Percentiles rank a stretch among this genome's conserved stretches.
These are phyloP conservation scores for Chironex yamaguchii DNA, from an alignment of 30 jellyfish, hydroid and myxozoan species.

Conservation along the genomic window DNA sequence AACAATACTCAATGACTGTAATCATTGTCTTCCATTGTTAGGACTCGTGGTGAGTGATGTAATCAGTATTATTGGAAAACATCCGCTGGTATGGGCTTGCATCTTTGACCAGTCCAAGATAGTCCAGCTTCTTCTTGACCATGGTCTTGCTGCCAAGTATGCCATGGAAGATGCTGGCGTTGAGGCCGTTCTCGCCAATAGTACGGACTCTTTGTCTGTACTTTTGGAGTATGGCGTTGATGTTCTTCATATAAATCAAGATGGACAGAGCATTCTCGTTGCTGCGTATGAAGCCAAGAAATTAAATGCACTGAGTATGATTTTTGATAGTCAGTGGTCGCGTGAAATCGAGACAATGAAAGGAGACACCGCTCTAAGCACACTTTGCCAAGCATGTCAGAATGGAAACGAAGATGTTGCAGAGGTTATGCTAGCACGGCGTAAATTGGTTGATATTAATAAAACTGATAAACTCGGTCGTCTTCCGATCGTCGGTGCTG, in stretches of 20 bases:
- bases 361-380: slow-evolving; percentile 7
- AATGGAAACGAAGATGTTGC: slow-evolving; percentile 40
- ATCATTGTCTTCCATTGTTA: no score
- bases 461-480: slow-evolving; percentile 20
- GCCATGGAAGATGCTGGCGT: slow-evolving; percentile 38
- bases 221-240: background rate
- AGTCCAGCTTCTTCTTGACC: slow-evolving; percentile 43
- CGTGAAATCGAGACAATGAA: background rate
- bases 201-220: slow-evolving; percentile 9
- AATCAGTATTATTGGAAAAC: slow-evolving; percentile 15
- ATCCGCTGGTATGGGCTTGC: slow-evolving; percentile 52
- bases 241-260: background rate
- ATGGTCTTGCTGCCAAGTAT: background rate
- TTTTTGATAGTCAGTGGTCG: slow-evolving; percentile 20
- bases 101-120: slow-evolving; percentile 46
- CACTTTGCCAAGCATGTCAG: slow-evolving; percentile 59
- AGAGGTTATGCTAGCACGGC: slow-evolving; percentile 3
- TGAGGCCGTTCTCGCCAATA: slow-evolving; percentile 33
- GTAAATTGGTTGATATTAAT: slow-evolving; percentile 1
- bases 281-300: slow-evolving; percentile 46
- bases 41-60: slow-evolving; percentile 31
- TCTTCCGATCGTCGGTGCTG: slow-evolving; percentile 62
- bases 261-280: background rate
- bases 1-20: no score
- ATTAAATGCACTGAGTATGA: background rate